Base-by-base conservation (phyloP, 2,888 invertebrate genomes). In the Tryphoninae sp. region DNA sequence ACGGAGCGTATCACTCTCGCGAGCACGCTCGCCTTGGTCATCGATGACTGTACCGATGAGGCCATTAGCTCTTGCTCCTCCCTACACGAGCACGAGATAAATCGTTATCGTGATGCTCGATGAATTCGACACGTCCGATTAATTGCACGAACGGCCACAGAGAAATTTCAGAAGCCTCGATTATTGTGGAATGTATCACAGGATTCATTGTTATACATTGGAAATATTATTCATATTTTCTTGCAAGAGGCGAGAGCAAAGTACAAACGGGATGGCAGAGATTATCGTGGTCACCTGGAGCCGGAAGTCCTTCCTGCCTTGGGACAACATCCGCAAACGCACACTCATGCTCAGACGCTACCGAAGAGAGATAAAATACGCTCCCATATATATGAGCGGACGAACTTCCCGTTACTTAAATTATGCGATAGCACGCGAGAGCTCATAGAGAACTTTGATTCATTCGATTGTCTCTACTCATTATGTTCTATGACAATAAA, bases 301-400 rank as follows among this genome's bases (percentile, higher is more conserved):
- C 76, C 76, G 82, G 82, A 82, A 79, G 79, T 62, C 64, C 82
- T 79, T 82, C 82, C 82, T 74, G 78, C 16, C n/a, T 45, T 74
- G n/a, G 58, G 16, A 45, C 72, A 69, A 69, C 81, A 74, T 81
- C 81, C 78, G 78, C 61, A 72, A 51, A 65, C 51, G 64, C 69
- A 45, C 75, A 53, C 65, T 22, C 16, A 13, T 8, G 22, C 40
- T 55, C 58, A 75, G 69, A 73, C 33, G 19, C 16, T 26, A 73
- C 9, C 45, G 61, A 58, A 33, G 62, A 51, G 68, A 64, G 59
- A 81, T 73, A 68, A 75, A 64, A 9, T 8, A 49, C 19, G 22
- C 69, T 40, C n/a, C 58, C 49, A 11, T 3, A n/a, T 26, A 53
- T 22, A 55, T 64, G 16, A 58, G 19, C 76, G 65, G 72, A 58